phyloP scores from a whole-genome alignment of 37 sponge, comb jelly and placozoan genomes.

The Sycon ciliatum region DNA sequence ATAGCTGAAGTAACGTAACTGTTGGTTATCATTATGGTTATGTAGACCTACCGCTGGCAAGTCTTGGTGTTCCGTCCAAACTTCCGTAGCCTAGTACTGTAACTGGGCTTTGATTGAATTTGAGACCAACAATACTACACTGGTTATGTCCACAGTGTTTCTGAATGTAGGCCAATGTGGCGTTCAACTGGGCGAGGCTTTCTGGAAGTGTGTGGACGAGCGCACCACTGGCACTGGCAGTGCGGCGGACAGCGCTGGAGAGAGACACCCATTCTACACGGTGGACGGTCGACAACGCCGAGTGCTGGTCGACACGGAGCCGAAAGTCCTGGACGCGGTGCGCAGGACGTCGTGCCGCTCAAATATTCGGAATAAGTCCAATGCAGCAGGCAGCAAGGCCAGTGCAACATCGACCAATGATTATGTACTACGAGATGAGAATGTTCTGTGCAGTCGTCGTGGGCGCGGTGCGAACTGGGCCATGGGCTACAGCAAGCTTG shows the following conservation, averaged over 20 bases:
- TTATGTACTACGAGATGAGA: conserved; percentile 15
- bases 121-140: no score
- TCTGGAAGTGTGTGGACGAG: not conserved
- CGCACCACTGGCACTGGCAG: not conserved
- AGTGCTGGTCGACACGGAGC: conserved; percentile 61
- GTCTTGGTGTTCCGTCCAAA: no score
- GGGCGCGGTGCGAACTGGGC: conserved; percentile 88
- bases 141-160: conserved; percentile 61
- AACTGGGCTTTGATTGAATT: no score
- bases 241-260: no score
- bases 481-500: conserved; percentile 42
- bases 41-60: no score
- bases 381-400: no score
- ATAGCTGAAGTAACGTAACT: no score
- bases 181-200: conserved; percentile 49
- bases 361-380: no score
- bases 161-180: conserved; percentile 74
- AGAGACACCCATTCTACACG: no score
- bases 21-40: no score
- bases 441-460: conserved; percentile 18
- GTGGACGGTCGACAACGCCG: no score
- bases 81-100: no score
- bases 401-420: not conserved
- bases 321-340: conserved; percentile 32
- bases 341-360: not conserved